Percentiles rank a stretch among this genome's conserved stretches.
phyloP scores from a whole-genome alignment of 1,140 invertebrate species.

The Hyles vespertilio region DNA sequence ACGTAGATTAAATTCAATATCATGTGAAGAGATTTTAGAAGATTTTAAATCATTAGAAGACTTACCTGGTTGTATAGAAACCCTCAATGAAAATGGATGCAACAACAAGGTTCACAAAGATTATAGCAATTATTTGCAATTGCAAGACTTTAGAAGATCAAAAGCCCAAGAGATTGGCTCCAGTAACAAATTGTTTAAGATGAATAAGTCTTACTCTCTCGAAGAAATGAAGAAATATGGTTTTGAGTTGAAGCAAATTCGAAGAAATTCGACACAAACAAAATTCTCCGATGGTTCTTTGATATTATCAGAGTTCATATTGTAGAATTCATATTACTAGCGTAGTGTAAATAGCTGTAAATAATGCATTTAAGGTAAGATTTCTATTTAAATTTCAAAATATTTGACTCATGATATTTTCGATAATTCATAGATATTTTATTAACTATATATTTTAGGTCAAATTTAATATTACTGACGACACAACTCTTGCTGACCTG shows the following conservation, averaged over 20 bases:
- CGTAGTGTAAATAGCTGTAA: constrained; percentile 13
- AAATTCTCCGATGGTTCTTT: constrained; percentile 33
- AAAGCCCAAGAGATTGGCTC: constrained; percentile 34
- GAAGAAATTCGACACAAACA: constrained; percentile 20
- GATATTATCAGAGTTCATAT: constrained; percentile 57
- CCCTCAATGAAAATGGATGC: constrained; percentile 9
- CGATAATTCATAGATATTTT: constrained; percentile 4
- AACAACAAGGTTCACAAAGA: constrained; percentile 6
- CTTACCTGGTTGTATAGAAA: constrained; percentile 17
- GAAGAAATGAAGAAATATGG: constrained; percentile 48
- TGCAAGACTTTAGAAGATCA: constrained; percentile 50
- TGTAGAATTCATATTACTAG: constrained; percentile 36
- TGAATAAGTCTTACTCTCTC: constrained; percentile 43
- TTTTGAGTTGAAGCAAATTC: constrained; percentile 29
- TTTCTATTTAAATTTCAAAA: constrained; percentile 4
- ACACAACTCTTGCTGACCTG: constrained; percentile 89
- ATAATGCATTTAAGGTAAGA: constrained; percentile 14
- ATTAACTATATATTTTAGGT: constrained; percentile 70
- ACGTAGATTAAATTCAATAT: constrained; percentile 21
- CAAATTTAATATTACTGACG: constrained; percentile 83
- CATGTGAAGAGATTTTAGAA: constrained; percentile 45
- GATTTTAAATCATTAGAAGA: constrained; percentile 53
- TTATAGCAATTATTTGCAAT: constrained; percentile 32
- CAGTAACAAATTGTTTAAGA: constrained; percentile 32
- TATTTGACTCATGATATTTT: not conserved